Percentiles rank a stretch among this genome's conserved stretches.
These are phyloP conservation scores for Seriola dumerili DNA, from an alignment of 2,113 vertebrate genomes.

Conservation along the genomic window DNA sequence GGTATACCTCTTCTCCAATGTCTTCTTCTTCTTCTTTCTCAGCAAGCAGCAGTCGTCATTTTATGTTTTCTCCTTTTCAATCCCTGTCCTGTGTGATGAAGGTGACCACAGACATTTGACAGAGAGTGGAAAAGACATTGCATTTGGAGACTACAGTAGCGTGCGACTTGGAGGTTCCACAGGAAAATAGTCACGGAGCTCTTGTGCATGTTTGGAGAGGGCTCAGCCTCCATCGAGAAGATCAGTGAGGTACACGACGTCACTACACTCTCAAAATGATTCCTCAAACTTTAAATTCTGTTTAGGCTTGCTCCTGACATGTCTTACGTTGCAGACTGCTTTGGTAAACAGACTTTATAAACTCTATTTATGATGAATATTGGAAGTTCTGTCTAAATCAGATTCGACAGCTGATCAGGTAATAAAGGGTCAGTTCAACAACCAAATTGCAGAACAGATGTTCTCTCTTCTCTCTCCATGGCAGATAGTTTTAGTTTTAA, in stretches of 20 bases:
- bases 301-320: neutral
- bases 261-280: too few species aligned
- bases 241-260: slow-evolving; percentile 90
- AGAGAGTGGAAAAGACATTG: slow-evolving; percentile 92
- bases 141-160: slow-evolving; percentile 92
- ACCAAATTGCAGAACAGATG: neutral
- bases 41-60: neutral
- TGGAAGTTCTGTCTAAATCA: neutral
- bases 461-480: too few species aligned
- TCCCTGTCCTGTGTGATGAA: slow-evolving; percentile 67
- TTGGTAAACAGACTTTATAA: too few species aligned
- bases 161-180: slow-evolving; percentile 91
- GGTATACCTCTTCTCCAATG: slow-evolving; percentile 57
- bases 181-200: slow-evolving; percentile 91
- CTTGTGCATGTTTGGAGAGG: slow-evolving; percentile 92
- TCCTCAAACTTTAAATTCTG: too few species aligned
- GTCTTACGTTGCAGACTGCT: neutral
- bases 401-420: neutral
- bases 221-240: slow-evolving; percentile 88
- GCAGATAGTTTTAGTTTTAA: too few species aligned
- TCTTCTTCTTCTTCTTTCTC: neutral
- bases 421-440: neutral
- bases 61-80: neutral
- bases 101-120: slow-evolving; percentile 92
- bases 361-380: neutral